Evolutionary conservation across 2,797 vertebrate species (phyloP).

Genomic region (Myotis vivesi): DNA sequence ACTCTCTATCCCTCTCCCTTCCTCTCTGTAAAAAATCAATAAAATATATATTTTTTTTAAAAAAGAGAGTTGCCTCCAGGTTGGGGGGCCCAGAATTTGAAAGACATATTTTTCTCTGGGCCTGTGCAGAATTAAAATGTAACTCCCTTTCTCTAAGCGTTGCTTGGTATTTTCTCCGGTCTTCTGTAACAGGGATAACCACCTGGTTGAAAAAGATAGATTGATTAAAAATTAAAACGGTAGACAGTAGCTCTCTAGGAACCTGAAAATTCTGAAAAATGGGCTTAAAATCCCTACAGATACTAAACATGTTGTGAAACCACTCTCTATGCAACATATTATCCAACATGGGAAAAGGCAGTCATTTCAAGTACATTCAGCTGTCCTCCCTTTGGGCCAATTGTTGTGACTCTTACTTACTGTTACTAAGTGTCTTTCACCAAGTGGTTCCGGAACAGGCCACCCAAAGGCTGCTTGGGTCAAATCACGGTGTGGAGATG

Average conservation of each 20-base stretch:
- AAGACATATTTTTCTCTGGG: no score
- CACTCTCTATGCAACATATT: not conserved
- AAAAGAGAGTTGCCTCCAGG: no score
- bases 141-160: no score
- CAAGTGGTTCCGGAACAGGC: not conserved
- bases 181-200: not conserved
- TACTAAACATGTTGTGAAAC: not conserved
- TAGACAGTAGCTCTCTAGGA: not conserved
- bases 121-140: no score
- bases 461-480: not conserved
- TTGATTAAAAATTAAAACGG: not conserved
- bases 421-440: not conserved
- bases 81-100: no score
- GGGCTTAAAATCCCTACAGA: not conserved
- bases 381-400: not conserved
- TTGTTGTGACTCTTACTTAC: not conserved
- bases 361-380: not conserved
- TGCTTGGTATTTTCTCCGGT: no score
- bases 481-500: not conserved
- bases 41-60: no score
- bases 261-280: not conserved
- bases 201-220: constrained; percentile 7
- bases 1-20: no score
- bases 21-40: no score
- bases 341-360: not conserved